These are phyloP conservation scores for Rhipidura dahli DNA, from an alignment of 2,113 vertebrate species.

Conservation along the genomic window DNA sequence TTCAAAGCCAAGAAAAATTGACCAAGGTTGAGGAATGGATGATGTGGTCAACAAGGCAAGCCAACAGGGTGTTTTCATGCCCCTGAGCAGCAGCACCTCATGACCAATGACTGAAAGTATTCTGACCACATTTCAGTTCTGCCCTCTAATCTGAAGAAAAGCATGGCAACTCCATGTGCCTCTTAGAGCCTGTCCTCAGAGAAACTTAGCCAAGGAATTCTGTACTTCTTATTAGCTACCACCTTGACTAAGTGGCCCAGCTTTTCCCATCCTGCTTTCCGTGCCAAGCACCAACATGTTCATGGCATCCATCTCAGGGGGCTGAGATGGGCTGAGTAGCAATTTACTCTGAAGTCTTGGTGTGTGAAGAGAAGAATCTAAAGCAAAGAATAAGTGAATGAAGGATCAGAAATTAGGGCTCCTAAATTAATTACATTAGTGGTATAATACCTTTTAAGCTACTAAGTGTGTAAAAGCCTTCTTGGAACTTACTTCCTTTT, in stretches of 20 bases:
- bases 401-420: background rate
- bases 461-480: background rate
- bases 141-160: background rate
- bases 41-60: background rate
- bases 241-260: background rate
- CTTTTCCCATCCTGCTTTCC: background rate
- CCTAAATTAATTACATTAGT: background rate
- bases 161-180: accelerated
- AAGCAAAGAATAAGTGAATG: background rate
- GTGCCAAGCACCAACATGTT: background rate
- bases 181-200: background rate
- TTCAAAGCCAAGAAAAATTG: background rate
- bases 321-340: background rate
- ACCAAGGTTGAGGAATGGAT: background rate
- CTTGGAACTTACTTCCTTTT: background rate
- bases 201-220: background rate
- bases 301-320: background rate
- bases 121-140: background rate
- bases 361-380: background rate
- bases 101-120: background rate
- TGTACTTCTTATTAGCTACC: background rate
- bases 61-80: background rate
- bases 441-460: background rate
- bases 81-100: background rate
- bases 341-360: background rate